Evolutionary conservation across 2,888 invertebrate genomes (phyloP), one percentile per base, ranked within the genome.

Genomic region (Tiphia femorata): DNA sequence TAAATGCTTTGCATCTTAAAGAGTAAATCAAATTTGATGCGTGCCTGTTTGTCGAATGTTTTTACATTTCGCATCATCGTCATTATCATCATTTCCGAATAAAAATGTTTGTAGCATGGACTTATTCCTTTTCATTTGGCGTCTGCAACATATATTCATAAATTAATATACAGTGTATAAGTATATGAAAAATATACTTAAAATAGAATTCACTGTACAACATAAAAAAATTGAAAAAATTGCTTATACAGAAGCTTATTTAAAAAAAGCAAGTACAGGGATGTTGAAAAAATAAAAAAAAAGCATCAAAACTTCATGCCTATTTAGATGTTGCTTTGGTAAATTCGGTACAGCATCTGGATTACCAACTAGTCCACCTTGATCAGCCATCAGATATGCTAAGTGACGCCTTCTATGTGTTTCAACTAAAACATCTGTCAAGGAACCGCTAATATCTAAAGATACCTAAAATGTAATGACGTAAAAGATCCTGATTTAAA

Each of bases 341-440:
- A 98, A 87, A 86, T 97, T 97, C 1, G 94, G 91, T 1, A 92
- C 90, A 10, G 92, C 92, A 78, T 95, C 94, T 1, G 96, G 96
- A 85, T 96, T 96, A 3, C 93, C 94, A 30, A 96, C 94, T 54
- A 97, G 86, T 49, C 94, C 94, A 33, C 97, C 98, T 81, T 96
- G 96, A 84, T 97, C 97, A 27, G 96, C 95, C 97, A 97, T 97
- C 40, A 98, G 86, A 84, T 97, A 96, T 7, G 98, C 98, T 67
- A 97, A 88, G 84, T 97, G 97, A 65, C 96, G 89, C 62, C 96
- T 88, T 49, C 97, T 87, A 78, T 97, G 95, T 2, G 95, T 95
- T 76, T 97, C 96, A 58, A 96, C 88, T 73, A 93, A 88, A 55
- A 92, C 91, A 70, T 95, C 93, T 70, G 92, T 95, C 49, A 97